phyloP scores from a whole-genome alignment of 64 coral and sea anemone species.

The Orbicella faveolata region DNA sequence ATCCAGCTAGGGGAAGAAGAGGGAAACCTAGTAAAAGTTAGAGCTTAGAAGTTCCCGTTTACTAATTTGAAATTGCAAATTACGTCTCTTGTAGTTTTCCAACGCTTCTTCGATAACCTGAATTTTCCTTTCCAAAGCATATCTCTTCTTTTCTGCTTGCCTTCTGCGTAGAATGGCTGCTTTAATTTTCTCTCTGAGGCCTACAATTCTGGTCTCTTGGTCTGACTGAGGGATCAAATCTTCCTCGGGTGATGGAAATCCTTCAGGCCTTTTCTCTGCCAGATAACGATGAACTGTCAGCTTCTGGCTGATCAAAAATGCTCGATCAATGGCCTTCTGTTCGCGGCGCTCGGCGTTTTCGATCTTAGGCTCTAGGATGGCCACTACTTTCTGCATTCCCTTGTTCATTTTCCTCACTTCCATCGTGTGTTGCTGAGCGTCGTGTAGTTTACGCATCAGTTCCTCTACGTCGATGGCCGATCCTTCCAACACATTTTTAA shows the following conservation, averaged over 20 bases:
- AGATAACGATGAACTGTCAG: constrained; percentile 10
- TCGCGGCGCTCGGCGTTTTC: constrained; percentile 11
- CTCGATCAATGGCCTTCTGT: constrained; percentile 4
- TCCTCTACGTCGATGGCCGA: not conserved
- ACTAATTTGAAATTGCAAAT: constrained; percentile 27
- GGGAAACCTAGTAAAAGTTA: constrained; percentile 3
- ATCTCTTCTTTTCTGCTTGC: constrained; percentile 1
- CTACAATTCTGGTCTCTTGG: constrained; percentile 1
- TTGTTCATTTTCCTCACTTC: constrained; percentile 36
- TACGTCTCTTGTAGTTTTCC: constrained; percentile 28
- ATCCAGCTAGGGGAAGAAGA: not conserved
- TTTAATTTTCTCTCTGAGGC: constrained; percentile 15
- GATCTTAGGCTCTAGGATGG: constrained; percentile 21
- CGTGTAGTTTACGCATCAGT: constrained; percentile 18
- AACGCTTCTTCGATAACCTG: constrained; percentile 13
- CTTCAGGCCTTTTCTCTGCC: constrained; percentile 27
- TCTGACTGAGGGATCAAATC: constrained; percentile 4
- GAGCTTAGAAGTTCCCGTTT: constrained; percentile 36
- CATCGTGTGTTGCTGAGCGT: not conserved
- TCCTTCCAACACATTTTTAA: constrained; percentile 14
- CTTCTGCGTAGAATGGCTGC: constrained; percentile 13
- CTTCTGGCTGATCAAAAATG: constrained; percentile 27
- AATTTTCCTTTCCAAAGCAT: constrained; percentile 5
- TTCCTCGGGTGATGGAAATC: constrained; percentile 7
- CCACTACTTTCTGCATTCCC: not conserved